These are phyloP conservation scores for Lethenteron camtschaticum DNA, from an alignment of 2,113 vertebrate species.

Conservation along the genomic window DNA sequence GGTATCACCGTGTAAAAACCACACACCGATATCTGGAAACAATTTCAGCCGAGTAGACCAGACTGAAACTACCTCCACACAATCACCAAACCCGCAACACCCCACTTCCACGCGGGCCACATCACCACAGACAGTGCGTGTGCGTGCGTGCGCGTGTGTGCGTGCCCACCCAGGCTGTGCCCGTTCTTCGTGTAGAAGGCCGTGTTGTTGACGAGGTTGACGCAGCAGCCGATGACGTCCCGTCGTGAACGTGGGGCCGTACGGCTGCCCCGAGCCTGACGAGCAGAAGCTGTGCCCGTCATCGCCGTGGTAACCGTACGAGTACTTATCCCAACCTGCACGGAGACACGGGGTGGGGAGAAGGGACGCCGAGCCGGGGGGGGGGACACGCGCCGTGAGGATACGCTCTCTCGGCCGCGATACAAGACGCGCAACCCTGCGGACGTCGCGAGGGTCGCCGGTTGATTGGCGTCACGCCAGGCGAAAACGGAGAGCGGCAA, in stretches of 20 bases:
- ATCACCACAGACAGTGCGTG: too few relatives aligned
- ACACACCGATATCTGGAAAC: too few relatives aligned
- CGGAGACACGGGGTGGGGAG: background rate
- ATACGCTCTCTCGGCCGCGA: too few relatives aligned
- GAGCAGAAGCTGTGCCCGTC: slow-evolving; percentile 96
- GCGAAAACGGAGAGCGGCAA: too few relatives aligned
- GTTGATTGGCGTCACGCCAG: too few relatives aligned
- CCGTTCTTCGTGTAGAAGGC: slow-evolving; percentile 95
- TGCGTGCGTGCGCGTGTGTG: too few relatives aligned
- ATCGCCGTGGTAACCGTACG: slow-evolving; percentile 90
- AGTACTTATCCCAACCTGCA: slow-evolving; percentile 92
- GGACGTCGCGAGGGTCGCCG: too few relatives aligned
- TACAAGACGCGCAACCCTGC: too few relatives aligned
- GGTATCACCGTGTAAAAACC: too few relatives aligned
- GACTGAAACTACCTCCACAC: background rate
- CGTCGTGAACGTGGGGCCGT: slow-evolving; percentile 87
- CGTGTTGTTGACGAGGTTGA: slow-evolving; percentile 93
- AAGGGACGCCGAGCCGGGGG: too few relatives aligned
- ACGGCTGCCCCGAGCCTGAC: slow-evolving; percentile 83
- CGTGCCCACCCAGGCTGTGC: slow-evolving; percentile 57
- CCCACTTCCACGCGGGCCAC: background rate
- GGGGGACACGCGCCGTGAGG: too few relatives aligned
- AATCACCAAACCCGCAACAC: background rate
- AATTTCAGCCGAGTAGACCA: too few relatives aligned
- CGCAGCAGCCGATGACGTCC: slow-evolving; percentile 95